A percentile compares a stretch with the other conserved stretches of the same genome.
These are phyloP conservation scores for Actinopyga echinites DNA, from an alignment of 53 echinoderm and acorn worm species.

Conservation along the genomic window DNA sequence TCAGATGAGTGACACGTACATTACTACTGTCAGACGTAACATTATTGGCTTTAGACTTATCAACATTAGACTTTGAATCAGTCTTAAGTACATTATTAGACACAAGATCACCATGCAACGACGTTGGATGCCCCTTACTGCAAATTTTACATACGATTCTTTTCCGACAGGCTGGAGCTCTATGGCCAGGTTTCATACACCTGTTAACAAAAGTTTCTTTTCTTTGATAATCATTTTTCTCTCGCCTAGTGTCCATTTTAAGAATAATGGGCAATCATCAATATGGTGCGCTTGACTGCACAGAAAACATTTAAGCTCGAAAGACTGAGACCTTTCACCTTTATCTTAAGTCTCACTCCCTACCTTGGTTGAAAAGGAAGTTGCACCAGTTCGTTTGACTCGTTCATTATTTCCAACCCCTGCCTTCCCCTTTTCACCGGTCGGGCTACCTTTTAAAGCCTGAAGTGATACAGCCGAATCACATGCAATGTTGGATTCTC, in stretches of 20 bases:
- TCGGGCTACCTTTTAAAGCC: not conserved
- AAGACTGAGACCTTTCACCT: not conserved
- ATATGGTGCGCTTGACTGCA: too few relatives aligned
- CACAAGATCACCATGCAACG: constrained; percentile 39
- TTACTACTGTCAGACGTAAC: too few relatives aligned
- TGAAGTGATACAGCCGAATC: constrained; percentile 41
- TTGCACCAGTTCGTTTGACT: not conserved
- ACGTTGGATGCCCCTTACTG: constrained; percentile 52
- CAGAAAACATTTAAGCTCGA: too few relatives aligned
- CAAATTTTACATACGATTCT: constrained; percentile 47
- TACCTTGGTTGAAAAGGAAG: too few relatives aligned
- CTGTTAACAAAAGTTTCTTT: constrained; percentile 49
- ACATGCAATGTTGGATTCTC: constrained; percentile 52
- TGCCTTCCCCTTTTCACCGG: not conserved
- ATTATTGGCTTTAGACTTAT: too few relatives aligned
- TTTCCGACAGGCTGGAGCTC: constrained; percentile 34
- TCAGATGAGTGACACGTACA: too few relatives aligned
- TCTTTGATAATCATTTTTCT: not conserved
- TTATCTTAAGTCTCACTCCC: not conserved
- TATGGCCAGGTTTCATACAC: constrained; percentile 57
- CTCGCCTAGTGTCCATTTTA: too few relatives aligned
- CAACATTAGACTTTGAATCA: too few relatives aligned
- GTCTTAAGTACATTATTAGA: not conserved
- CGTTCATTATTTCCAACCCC: not conserved
- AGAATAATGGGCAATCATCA: not conserved